Evolutionary conservation across 2,888 invertebrate species (phyloP).

Genomic region (Parnassius mnemosyne): DNA sequence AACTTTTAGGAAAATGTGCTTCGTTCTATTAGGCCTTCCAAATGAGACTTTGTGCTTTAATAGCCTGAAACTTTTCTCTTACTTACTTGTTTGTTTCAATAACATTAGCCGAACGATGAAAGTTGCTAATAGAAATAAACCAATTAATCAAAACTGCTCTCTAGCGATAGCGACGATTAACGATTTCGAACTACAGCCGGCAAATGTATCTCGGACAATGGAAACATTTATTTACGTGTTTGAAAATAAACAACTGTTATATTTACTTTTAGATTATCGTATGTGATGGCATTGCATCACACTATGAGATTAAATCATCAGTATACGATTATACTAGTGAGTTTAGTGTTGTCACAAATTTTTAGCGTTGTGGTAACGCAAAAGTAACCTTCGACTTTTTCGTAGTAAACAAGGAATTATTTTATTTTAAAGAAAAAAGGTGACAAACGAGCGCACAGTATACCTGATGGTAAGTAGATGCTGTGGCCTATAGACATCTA

Average conservation of each 20-base stretch:
- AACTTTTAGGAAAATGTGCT: slow-evolving; percentile 3
- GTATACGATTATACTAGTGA: neutral
- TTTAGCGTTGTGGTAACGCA: no score
- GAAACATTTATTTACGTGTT: slow-evolving; percentile 13
- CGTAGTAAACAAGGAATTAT: no score
- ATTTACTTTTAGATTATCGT: slow-evolving; percentile 7
- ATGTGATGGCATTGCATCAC: slow-evolving; percentile 9
- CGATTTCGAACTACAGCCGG: slow-evolving; percentile 3
- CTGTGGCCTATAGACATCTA: no score
- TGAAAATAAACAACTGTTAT: slow-evolving; percentile 9
- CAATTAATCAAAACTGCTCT: slow-evolving; percentile 1
- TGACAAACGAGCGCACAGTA: no score
- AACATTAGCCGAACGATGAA: neutral
- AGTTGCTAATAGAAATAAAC: neutral
- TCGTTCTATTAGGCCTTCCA: slow-evolving; percentile 10
- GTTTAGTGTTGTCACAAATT: no score
- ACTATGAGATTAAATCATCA: slow-evolving; percentile 5
- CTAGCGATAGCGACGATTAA: neutral
- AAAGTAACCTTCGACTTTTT: no score
- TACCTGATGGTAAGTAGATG: no score
- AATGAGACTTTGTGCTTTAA: neutral
- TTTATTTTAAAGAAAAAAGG: no score
- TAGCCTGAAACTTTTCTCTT: slow-evolving; percentile 3
- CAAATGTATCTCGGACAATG: slow-evolving; percentile 10
- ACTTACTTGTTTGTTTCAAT: slow-evolving; percentile 6